Conservation (phyloP, 2,888 invertebrate genomes). For the Schrankia costaestrigalis region DNA sequence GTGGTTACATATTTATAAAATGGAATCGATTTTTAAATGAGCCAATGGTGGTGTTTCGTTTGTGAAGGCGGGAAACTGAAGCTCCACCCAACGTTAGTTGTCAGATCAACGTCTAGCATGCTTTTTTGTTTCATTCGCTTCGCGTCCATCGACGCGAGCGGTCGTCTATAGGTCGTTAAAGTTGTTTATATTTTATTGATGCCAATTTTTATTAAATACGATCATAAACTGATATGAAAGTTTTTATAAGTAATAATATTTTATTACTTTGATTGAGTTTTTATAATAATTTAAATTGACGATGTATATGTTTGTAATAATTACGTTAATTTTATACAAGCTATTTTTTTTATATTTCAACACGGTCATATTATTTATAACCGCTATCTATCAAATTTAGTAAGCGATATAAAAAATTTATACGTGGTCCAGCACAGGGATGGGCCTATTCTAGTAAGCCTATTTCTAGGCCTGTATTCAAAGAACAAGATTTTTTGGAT, state of each 20-base stretch:
- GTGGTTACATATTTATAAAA: constrained; percentile 80
- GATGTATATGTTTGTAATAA: too few species aligned
- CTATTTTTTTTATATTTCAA: too few species aligned
- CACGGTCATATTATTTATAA: too few species aligned
- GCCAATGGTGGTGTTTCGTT: constrained; percentile 68
- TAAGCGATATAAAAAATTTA: too few species aligned
- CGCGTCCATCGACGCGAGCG: constrained; percentile 53
- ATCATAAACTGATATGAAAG: constrained; percentile 16
- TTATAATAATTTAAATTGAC: not conserved
- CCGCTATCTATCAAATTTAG: too few species aligned
- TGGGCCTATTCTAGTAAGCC: too few species aligned
- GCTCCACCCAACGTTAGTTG: constrained; percentile 66
- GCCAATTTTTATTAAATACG: too few species aligned
- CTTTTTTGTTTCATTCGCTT: constrained; percentile 72
- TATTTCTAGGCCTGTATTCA: too few species aligned
- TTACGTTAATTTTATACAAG: too few species aligned
- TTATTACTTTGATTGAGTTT: constrained; percentile 11
- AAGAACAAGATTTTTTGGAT: too few species aligned
- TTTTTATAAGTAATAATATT: constrained; percentile 24
- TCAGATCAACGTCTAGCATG: constrained; percentile 66
- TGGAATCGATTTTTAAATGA: constrained; percentile 79
- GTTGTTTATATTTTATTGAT: not conserved
- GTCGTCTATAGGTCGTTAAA: constrained; percentile 15
- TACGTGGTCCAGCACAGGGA: too few species aligned
- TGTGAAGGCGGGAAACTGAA: constrained; percentile 62